Evolutionary conservation across 2,113 vertebrate genomes (phyloP).

Genomic region (Protomyctophum bolini): DNA sequence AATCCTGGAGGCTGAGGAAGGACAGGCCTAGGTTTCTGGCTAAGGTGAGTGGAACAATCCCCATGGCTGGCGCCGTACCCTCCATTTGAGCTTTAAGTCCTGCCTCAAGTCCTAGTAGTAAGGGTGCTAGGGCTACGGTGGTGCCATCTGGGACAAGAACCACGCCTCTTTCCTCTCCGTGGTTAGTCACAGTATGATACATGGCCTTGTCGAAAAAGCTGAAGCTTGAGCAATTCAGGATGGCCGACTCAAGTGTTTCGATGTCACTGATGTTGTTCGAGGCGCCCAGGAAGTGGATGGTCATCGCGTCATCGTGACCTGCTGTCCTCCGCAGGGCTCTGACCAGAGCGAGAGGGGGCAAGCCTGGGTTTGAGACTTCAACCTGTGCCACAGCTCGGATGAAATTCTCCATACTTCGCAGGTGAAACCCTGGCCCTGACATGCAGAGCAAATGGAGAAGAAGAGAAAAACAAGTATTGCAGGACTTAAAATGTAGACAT

Average conservation of each 20-base stretch:
- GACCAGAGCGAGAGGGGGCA: constrained; percentile 33
- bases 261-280: constrained; percentile 44
- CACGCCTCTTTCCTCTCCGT: constrained; percentile 72
- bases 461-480: not conserved
- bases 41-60: constrained; percentile 75
- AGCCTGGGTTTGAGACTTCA: constrained; percentile 49
- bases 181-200: constrained; percentile 38
- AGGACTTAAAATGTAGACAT: not conserved
- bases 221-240: constrained; percentile 29
- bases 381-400: constrained; percentile 74
- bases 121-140: constrained; percentile 77
- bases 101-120: constrained; percentile 77
- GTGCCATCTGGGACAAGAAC: constrained; percentile 85
- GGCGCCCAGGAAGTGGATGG: constrained; percentile 60
- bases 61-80: not conserved
- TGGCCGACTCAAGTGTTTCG: constrained; percentile 37
- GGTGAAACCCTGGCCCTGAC: constrained; percentile 71
- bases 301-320: constrained; percentile 50
- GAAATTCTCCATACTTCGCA: constrained; percentile 77
- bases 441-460: not conserved
- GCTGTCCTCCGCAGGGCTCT: constrained; percentile 57
- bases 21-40: constrained; percentile 73
- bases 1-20: constrained; percentile 70
- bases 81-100: constrained; percentile 66
- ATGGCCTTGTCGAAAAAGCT: constrained; percentile 67